Conservation (phyloP, 2,113 vertebrate genomes). For the Haliaeetus leucogaster region DNA sequence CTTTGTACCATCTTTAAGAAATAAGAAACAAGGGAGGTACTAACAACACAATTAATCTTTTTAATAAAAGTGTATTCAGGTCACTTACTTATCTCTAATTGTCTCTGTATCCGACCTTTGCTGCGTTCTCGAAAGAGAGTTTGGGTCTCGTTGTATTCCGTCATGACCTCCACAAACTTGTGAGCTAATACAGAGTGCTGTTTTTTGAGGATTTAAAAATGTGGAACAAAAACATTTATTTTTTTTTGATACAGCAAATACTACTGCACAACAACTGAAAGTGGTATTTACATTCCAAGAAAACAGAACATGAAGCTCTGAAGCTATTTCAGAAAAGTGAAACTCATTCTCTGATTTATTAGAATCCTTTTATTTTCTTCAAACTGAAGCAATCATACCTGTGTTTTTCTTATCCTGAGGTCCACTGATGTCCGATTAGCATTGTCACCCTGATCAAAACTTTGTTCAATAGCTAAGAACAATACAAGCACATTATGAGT, state of each 20-base stretch:
- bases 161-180: constrained; percentile 97
- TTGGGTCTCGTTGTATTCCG: constrained; percentile 90
- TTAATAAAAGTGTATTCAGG: neutral
- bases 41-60: neutral
- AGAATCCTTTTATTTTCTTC: neutral
- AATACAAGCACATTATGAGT: neutral
- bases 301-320: neutral
- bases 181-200: constrained; percentile 89
- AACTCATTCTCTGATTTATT: neutral
- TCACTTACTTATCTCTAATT: constrained; percentile 94
- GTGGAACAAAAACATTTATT: neutral
- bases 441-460: constrained; percentile 79
- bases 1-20: neutral
- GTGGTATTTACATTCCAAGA: neutral
- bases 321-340: neutral
- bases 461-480: constrained; percentile 85
- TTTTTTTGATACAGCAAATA: neutral
- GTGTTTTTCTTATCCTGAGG: constrained; percentile 91
- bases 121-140: constrained; percentile 91
- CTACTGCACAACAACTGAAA: neutral
- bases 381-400: constrained; percentile 72
- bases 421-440: constrained; percentile 79
- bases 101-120: constrained; percentile 92
- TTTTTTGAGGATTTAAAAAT: neutral
- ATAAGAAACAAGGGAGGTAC: neutral